Evolutionary conservation across 1,140 invertebrate genomes (phyloP).

Genomic region (Epicauta chinensis): DNA sequence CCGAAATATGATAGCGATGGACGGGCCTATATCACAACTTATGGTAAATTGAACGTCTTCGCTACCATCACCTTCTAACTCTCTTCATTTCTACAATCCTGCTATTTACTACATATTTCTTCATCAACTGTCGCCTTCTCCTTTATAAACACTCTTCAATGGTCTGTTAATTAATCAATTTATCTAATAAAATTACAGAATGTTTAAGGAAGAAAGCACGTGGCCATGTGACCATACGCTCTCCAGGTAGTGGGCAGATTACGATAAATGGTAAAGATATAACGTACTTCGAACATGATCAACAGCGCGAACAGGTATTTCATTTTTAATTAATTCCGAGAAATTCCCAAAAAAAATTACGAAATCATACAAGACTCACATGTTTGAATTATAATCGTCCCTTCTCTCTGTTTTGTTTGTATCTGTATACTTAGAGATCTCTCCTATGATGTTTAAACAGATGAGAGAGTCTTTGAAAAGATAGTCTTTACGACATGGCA

Average conservation of each 20-base stretch:
- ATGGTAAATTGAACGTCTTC: slow-evolving; percentile 46
- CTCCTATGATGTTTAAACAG: background rate
- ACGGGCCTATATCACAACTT: slow-evolving; percentile 58
- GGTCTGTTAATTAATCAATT: background rate
- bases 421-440: background rate
- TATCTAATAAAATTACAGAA: slow-evolving; percentile 46
- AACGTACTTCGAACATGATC: slow-evolving; percentile 63
- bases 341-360: too few relatives aligned
- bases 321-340: slow-evolving; percentile 5
- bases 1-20: slow-evolving; percentile 63
- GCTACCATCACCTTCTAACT: too few relatives aligned
- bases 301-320: slow-evolving; percentile 70
- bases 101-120: too few relatives aligned
- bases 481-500: slow-evolving; percentile 23
- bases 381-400: slow-evolving; percentile 1
- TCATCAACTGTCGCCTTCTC: too few relatives aligned
- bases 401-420: slow-evolving; percentile 9
- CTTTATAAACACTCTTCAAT: too few relatives aligned
- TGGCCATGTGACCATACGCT: slow-evolving; percentile 60
- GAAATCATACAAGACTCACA: slow-evolving; percentile 7
- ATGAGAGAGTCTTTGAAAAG: slow-evolving; percentile 8
- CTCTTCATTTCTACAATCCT: too few relatives aligned
- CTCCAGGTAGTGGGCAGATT: slow-evolving; percentile 76
- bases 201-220: slow-evolving; percentile 63
- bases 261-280: slow-evolving; percentile 74